Evolutionary conservation across 1,140 invertebrate species (phyloP).

Genomic region (Tetramorium simillimum): DNA sequence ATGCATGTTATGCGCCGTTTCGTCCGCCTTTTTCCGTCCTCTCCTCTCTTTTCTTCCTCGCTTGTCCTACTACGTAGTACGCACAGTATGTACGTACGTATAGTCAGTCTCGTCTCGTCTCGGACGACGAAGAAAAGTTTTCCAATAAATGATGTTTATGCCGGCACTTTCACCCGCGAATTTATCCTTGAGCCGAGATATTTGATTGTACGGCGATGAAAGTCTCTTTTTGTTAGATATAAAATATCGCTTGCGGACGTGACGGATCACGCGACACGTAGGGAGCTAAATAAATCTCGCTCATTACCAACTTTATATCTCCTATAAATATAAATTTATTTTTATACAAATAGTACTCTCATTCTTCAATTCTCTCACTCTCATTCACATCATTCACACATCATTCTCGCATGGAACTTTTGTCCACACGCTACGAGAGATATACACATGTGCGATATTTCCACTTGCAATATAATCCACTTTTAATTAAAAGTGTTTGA

Average conservation of each 20-base stretch:
- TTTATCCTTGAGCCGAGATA: neutral
- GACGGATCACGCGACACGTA: neutral
- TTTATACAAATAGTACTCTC: neutral
- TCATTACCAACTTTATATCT: neutral
- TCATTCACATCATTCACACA: too few species aligned
- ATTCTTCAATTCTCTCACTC: neutral
- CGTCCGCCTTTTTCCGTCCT: neutral
- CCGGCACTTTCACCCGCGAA: constrained; percentile 10
- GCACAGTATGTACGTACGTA: neutral
- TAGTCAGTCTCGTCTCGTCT: neutral
- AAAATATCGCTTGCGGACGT: constrained; percentile 3
- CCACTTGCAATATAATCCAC: neutral
- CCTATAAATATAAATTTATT: neutral
- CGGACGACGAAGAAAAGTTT: constrained; percentile 64
- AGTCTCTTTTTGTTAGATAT: neutral
- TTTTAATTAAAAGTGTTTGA: constrained; percentile 1
- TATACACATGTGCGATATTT: neutral
- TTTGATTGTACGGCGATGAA: neutral
- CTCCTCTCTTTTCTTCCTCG: neutral
- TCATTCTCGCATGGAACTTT: neutral
- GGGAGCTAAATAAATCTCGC: neutral
- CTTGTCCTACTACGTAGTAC: too few species aligned
- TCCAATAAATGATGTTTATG: constrained; percentile 68
- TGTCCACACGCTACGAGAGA: too few species aligned
- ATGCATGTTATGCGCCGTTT: constrained; percentile 13